These are phyloP conservation scores for Drosophila quadrilineata DNA, from an alignment of 1,140 invertebrate species.

Conservation along the genomic window DNA sequence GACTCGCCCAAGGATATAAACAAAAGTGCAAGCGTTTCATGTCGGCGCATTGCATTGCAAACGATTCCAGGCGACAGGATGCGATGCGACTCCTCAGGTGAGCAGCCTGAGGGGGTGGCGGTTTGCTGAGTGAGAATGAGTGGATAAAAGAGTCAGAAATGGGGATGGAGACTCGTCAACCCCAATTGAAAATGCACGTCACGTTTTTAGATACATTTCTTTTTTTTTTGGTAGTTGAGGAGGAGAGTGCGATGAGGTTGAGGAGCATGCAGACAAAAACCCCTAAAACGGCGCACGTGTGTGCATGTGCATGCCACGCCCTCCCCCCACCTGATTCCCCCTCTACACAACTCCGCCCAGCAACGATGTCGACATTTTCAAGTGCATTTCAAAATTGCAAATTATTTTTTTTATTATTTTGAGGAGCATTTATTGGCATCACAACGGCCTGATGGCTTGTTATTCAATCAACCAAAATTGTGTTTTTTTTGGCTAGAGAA, in stretches of 20 bases:
- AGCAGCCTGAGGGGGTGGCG: background rate
- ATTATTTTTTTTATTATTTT: constrained; percentile 49
- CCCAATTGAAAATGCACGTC: constrained; percentile 57
- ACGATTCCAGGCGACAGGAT: no score
- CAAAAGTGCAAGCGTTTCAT: constrained; percentile 68
- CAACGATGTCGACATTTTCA: constrained; percentile 11
- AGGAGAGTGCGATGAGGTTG: constrained; percentile 49
- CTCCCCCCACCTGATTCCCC: background rate
- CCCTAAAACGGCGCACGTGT: constrained; percentile 58
- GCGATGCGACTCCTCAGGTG: constrained; percentile 2
- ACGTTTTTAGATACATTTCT: constrained; percentile 69
- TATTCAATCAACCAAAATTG: constrained; percentile 63
- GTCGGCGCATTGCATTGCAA: constrained; percentile 23
- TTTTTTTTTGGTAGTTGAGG: constrained; percentile 58
- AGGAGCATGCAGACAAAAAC: constrained; percentile 47
- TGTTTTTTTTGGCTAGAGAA: constrained; percentile 2
- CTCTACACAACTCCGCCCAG: background rate
- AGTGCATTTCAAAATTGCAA: constrained; percentile 55
- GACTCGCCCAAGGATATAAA: constrained; percentile 52
- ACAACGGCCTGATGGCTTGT: constrained; percentile 23
- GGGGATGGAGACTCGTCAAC: constrained; percentile 21
- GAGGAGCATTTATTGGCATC: constrained; percentile 7
- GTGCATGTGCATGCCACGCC: constrained; percentile 32
- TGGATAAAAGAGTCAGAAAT: no score
- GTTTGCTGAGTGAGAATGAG: background rate